These are phyloP conservation scores for Ctena decussata DNA, from an alignment of 2,888 invertebrate genomes.

Conservation along the genomic window DNA sequence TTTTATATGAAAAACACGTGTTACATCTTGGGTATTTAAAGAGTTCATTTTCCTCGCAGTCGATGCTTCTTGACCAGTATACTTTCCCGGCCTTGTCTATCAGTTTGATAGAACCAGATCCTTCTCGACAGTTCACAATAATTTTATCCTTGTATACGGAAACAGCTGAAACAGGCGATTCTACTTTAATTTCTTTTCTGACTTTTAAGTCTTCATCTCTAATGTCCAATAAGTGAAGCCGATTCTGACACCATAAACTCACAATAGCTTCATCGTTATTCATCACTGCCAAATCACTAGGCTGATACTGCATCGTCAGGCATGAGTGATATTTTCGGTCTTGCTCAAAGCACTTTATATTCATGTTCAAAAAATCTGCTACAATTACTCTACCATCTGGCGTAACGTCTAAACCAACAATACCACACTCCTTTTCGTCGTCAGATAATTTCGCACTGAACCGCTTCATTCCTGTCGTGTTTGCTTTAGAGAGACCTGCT, in stretches of 20 bases:
- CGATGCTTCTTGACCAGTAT: not conserved
- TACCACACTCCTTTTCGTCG: not conserved
- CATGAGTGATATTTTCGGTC: not conserved
- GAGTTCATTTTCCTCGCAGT: not conserved
- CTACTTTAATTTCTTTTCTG: not conserved
- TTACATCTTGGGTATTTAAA: conserved; percentile 1
- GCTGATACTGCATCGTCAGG: not conserved
- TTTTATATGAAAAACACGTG: not conserved
- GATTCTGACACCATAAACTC: not conserved
- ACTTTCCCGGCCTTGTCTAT: not conserved
- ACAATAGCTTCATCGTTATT: not conserved
- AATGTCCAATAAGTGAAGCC: not conserved
- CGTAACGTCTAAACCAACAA: not conserved
- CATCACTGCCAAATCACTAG: not conserved
- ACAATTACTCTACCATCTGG: not conserved
- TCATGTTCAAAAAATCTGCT: not conserved
- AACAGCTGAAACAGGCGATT: not conserved
- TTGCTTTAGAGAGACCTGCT: not conserved
- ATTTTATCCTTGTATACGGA: not conserved
- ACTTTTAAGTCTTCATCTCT: not conserved
- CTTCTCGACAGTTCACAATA: not conserved
- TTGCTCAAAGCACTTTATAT: not conserved
- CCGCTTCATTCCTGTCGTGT: not conserved
- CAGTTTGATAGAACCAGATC: not conserved
- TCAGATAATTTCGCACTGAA: not conserved